Evolutionary conservation across 2,113 vertebrate species (phyloP), one percentile per base, ranked within the genome.

Genomic region (Myotis brandtii): DNA sequence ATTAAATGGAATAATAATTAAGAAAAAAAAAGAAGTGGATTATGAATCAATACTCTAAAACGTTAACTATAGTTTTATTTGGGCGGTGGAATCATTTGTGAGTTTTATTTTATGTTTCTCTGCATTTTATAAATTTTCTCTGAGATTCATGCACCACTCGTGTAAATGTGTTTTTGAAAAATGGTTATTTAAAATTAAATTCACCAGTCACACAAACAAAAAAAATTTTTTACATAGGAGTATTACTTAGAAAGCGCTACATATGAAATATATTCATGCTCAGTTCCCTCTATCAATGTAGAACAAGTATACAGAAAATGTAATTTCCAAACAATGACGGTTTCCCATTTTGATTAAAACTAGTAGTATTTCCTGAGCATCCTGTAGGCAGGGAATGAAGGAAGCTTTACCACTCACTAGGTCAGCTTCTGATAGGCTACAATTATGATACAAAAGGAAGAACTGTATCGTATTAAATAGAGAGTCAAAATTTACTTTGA

Each of bases 11-110:
- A 46, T 43, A 82, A 73, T 72, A 59, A 91, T 72, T 54, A 54
- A 81, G 54, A n/a, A 13, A 9, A 13, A 37, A 37, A 86, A 84
- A 64, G 34, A 43, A 89, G 27, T 21, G 10, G 14, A 14, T 37
- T 89, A 95, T 30, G 4, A 95, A 82, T 86, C 54, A 91, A 62
- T 46, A 73, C 1, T 37, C 21, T 11, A 91, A 91, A 89, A 95
- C 23, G 17, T 56, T 59, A 83, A 34, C 20, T 66, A 18, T 32
- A 50, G 14, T 66, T 72, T 92, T 91, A 66, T 17, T 43, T 94
- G 11, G 23, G 34, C 79, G 30, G 27, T 64, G 9, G 23, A 17
- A 4, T 77, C 73, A 73, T 16, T 20, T 50, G 59, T 37, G 16
- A 43, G 67, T 50, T 70, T 67, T 89, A 91, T 64, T 54, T 80